Evolutionary conservation across 1,140 invertebrate genomes (phyloP).

Genomic region (Bombus terrestris): DNA sequence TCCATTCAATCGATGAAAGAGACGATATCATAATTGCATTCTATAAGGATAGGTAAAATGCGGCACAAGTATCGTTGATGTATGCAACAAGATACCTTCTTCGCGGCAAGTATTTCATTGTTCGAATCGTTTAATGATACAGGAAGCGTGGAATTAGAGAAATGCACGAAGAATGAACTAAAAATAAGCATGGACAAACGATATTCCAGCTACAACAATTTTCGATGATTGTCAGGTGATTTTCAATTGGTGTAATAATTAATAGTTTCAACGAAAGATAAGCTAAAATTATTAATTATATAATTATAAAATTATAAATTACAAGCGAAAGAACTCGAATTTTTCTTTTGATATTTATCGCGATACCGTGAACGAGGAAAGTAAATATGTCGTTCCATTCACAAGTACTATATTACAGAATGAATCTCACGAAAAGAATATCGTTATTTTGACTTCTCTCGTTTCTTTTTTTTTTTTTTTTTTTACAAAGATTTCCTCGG

Average conservation of each 20-base stretch:
- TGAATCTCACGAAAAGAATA: not conserved
- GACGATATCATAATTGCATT: not conserved
- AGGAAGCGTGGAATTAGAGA: not conserved
- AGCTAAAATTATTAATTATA: too few species aligned
- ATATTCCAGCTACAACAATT: not conserved
- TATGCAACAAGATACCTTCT: not conserved
- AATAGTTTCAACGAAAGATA: not conserved
- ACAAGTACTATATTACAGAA: not conserved
- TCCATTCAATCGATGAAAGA: constrained; percentile 16
- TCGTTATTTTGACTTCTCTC: not conserved
- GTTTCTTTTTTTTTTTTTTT: not conserved
- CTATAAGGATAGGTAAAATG: not conserved
- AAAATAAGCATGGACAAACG: not conserved
- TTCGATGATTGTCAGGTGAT: not conserved
- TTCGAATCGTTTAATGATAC: constrained; percentile 17
- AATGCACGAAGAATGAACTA: not conserved
- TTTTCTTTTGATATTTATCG: not conserved
- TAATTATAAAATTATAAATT: not conserved
- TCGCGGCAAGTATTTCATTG: not conserved
- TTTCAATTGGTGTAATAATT: not conserved
- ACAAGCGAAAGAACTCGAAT: not conserved
- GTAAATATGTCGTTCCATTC: not conserved
- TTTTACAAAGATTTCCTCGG: not conserved
- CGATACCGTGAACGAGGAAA: not conserved
- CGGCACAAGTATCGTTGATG: not conserved